Evolutionary conservation across 1,140 invertebrate species (phyloP).

Genomic region (Ridgeia piscesae): DNA sequence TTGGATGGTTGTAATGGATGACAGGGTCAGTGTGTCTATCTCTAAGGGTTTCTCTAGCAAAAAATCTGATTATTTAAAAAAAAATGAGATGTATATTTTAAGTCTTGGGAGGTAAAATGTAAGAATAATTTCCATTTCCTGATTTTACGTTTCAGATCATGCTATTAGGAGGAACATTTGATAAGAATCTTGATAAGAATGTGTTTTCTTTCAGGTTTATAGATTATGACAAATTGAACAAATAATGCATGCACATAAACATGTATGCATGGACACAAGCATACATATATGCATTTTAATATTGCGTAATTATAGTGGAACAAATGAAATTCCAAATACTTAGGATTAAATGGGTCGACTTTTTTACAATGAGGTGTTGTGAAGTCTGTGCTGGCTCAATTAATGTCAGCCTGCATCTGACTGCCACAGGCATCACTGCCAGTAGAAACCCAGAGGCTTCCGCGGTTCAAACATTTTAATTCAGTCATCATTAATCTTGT

Average conservation of each 20-base stretch:
- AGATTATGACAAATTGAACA: too few species aligned
- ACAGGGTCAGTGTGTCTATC: neutral
- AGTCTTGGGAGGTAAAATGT: neutral
- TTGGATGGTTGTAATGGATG: neutral
- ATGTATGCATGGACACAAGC: neutral
- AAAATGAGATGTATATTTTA: neutral
- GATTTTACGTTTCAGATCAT: neutral
- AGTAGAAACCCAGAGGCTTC: neutral
- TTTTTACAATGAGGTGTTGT: neutral
- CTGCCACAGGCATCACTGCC: neutral
- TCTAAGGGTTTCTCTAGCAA: neutral
- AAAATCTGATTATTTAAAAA: too few species aligned
- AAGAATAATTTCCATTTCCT: neutral
- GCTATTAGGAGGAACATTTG: neutral
- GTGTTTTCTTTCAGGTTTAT: neutral
- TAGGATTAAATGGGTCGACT: too few species aligned
- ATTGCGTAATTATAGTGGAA: too few species aligned
- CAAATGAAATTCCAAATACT: too few species aligned
- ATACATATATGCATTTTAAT: neutral
- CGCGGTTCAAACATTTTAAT: neutral
- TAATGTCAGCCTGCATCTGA: neutral
- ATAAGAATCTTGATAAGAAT: neutral
- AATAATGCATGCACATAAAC: too few species aligned
- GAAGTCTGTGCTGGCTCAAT: neutral
- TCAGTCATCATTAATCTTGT: neutral